phyloP scores from a whole-genome alignment of 2,888 invertebrate genomes.

The Aporophyla nigra region DNA sequence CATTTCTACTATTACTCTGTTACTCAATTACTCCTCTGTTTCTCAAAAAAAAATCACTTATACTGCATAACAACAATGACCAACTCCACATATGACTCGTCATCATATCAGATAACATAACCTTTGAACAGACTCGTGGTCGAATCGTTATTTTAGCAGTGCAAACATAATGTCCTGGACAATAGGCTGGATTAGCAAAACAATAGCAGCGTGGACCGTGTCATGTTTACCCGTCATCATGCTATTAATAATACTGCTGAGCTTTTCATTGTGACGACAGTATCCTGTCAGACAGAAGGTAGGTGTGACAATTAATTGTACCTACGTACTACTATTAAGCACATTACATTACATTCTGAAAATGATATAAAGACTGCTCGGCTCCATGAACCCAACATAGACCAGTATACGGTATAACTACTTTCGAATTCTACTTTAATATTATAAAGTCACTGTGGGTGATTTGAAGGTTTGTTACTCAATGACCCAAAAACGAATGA shows the following conservation, averaged over 20 bases:
- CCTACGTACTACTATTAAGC: neutral
- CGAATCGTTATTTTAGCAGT: slow-evolving; percentile 32
- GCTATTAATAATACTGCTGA: slow-evolving; percentile 45
- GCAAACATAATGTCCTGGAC: slow-evolving; percentile 35
- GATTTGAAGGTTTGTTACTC: too few species aligned
- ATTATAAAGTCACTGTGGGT: neutral
- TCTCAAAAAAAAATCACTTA: neutral
- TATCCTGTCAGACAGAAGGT: neutral
- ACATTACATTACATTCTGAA: neutral
- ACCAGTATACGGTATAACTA: neutral
- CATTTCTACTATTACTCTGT: neutral
- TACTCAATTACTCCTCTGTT: neutral
- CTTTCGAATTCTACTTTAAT: neutral
- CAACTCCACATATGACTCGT: neutral
- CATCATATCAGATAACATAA: slow-evolving; percentile 16
- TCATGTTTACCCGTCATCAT: slow-evolving; percentile 18
- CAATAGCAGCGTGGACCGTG: slow-evolving; percentile 29
- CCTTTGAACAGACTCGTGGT: slow-evolving; percentile 20
- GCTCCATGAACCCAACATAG: neutral
- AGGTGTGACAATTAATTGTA: neutral
- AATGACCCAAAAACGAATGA: too few species aligned
- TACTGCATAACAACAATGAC: neutral
- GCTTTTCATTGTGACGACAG: slow-evolving; percentile 31
- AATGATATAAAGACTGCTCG: too few species aligned
- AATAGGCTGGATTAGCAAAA: slow-evolving; percentile 50